A percentile compares a stretch with the other conserved stretches of the same genome.
These are phyloP conservation scores for Euwallacea fornicatus DNA, from an alignment of 1,140 invertebrate species.

Conservation along the genomic window DNA sequence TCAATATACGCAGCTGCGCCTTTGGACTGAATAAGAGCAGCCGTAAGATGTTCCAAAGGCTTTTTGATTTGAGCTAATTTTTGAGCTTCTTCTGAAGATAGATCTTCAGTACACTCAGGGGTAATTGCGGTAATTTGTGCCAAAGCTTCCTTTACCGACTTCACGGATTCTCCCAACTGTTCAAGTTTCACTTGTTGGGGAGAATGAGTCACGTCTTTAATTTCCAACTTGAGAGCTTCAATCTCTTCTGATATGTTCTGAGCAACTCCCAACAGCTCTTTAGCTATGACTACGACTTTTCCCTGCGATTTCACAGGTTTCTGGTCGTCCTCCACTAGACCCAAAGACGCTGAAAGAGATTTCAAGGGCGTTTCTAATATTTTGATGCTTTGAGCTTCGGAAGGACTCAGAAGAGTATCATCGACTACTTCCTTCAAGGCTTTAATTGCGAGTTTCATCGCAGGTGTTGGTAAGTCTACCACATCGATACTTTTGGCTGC, in stretches of 20 bases:
- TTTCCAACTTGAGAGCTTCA: conserved; percentile 7
- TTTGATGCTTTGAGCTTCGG: conserved; percentile 18
- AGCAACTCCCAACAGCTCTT: conserved; percentile 9
- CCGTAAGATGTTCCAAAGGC: conserved; percentile 21
- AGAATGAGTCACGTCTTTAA: conserved; percentile 1
- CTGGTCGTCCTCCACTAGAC: conserved; percentile 11
- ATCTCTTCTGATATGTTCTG: conserved; percentile 6
- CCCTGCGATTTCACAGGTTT: neutral
- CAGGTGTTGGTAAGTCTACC: conserved; percentile 19
- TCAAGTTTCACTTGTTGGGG: conserved; percentile 20
- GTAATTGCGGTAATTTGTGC: neutral
- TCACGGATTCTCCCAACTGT: neutral
- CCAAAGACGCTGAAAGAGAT: conserved; percentile 23
- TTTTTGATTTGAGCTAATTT: conserved; percentile 10
- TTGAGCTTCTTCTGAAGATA: conserved; percentile 18
- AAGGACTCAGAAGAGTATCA: neutral
- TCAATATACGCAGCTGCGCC: neutral
- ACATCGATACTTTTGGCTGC: conserved; percentile 3
- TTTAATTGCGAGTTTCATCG: conserved; percentile 18
- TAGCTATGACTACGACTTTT: neutral
- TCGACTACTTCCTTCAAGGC: conserved; percentile 21
- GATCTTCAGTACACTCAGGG: conserved; percentile 2
- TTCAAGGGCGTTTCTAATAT: conserved; percentile 26
- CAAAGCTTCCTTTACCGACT: conserved; percentile 5
- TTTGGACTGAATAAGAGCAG: conserved; percentile 2